Evolutionary conservation across 1,140 invertebrate species (phyloP).

Genomic region (Sinella curviseta): DNA sequence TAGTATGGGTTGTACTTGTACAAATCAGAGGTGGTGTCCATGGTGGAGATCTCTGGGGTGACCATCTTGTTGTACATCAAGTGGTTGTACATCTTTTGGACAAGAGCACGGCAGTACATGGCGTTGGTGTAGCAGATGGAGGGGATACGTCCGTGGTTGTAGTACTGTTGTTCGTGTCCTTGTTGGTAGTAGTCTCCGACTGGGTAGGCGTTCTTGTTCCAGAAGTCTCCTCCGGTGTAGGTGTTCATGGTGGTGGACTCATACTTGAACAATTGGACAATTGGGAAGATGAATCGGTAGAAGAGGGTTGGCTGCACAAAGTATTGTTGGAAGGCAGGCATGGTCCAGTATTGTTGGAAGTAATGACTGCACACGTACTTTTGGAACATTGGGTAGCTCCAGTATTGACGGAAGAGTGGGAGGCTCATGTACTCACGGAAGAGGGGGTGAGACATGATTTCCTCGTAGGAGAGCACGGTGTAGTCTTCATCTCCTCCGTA

Average conservation of each 20-base stretch:
- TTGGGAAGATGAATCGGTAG: constrained; percentile 41
- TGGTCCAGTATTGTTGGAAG: constrained; percentile 40
- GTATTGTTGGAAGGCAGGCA: constrained; percentile 31
- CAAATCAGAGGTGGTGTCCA: no score
- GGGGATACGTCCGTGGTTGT: background rate
- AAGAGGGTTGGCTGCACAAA: constrained; percentile 40
- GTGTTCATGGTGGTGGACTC: no score
- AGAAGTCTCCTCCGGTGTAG: background rate
- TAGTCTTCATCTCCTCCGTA: background rate
- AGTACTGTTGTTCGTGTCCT: no score
- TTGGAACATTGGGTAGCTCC: constrained; percentile 32
- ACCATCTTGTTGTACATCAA: background rate
- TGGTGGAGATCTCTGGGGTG: no score
- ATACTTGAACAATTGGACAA: constrained; percentile 1
- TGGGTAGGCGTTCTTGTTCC: background rate
- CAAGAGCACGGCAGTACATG: no score
- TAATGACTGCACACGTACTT: constrained; percentile 25
- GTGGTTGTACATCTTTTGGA: background rate
- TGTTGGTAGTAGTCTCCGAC: no score
- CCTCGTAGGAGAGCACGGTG: constrained; percentile 20
- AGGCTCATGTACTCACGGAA: constrained; percentile 38
- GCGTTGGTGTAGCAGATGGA: background rate
- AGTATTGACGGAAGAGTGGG: constrained; percentile 42
- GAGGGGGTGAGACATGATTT: constrained; percentile 32
- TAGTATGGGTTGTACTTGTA: no score